Percentiles rank a stretch among this genome's conserved stretches.
These are phyloP conservation scores for Graphium colonna DNA, from an alignment of 2,888 invertebrate genomes.

Conservation along the genomic window DNA sequence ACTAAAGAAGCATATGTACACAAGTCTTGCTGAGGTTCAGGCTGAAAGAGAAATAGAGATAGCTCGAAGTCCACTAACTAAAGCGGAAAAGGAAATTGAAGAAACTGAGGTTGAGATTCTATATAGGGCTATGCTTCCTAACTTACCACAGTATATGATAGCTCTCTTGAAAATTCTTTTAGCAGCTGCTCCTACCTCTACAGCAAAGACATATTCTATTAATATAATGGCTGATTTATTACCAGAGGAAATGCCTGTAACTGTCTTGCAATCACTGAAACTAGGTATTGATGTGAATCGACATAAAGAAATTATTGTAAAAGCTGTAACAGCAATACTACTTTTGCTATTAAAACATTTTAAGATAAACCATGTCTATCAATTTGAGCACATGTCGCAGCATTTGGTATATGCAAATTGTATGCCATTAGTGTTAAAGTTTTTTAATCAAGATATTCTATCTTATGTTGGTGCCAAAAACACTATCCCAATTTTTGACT, in stretches of 20 bases:
- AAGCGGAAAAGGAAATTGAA: constrained; percentile 87
- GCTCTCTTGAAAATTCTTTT: constrained; percentile 96
- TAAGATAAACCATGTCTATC: constrained; percentile 97
- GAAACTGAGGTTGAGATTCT: constrained; percentile 92
- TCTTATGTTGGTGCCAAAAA: constrained; percentile 97
- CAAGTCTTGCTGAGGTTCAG: constrained; percentile 95
- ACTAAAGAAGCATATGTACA: constrained; percentile 95
- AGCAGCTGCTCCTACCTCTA: constrained; percentile 99
- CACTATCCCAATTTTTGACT: constrained; percentile 95
- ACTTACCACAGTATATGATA: constrained; percentile 98
- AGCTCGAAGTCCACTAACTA: constrained; percentile 93
- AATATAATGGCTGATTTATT: constrained; percentile 98
- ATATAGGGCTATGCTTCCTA: constrained; percentile 96
- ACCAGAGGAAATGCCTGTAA: constrained; percentile 98
- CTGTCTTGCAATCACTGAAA: constrained; percentile 95
- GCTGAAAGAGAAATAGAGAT: constrained; percentile 95
- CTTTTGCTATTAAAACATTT: constrained; percentile 97
- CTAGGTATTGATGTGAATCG: constrained; percentile 98
- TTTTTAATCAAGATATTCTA: constrained; percentile 98
- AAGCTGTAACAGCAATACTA: constrained; percentile 94
- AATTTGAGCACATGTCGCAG: constrained; percentile 99
- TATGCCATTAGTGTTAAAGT: constrained; percentile 98
- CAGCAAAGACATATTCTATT: constrained; percentile 97
- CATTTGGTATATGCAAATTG: constrained; percentile 99
- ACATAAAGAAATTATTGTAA: constrained; percentile 99